Evolutionary conservation across 2,888 invertebrate species (phyloP).

Genomic region (Anodontia alba): DNA sequence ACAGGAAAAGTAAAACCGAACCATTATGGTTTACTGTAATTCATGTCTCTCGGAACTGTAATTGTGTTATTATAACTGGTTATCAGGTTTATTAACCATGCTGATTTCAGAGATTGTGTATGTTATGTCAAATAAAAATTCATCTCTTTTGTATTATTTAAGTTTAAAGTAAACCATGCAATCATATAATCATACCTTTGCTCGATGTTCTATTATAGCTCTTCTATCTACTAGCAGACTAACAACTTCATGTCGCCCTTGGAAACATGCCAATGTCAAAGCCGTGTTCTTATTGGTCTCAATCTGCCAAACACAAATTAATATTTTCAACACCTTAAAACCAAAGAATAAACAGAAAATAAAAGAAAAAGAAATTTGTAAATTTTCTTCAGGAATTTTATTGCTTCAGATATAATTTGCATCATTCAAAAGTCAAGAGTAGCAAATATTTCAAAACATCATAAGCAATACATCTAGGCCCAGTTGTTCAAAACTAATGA

Average conservation of each 20-base stretch:
- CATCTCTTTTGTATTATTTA: too few species aligned
- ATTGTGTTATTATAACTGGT: too few species aligned
- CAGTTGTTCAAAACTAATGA: too few species aligned
- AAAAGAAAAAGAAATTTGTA: too few species aligned
- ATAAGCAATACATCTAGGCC: background rate
- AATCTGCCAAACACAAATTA: constrained; percentile 87
- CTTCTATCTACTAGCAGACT: constrained; percentile 97
- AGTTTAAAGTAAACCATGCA: too few species aligned
- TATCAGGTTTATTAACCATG: too few species aligned
- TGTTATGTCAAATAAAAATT: too few species aligned
- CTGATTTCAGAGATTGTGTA: too few species aligned
- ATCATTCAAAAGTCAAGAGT: background rate
- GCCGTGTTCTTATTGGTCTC: constrained; percentile 99
- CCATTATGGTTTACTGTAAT: too few species aligned
- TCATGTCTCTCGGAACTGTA: too few species aligned
- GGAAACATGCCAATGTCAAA: constrained; percentile 98
- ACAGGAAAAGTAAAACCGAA: too few species aligned
- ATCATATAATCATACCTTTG: constrained; percentile 90
- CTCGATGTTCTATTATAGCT: constrained; percentile 99
- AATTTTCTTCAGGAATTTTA: background rate
- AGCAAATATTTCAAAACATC: background rate
- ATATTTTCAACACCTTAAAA: background rate
- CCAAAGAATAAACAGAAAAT: too few species aligned
- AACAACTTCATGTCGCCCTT: constrained; percentile 99
- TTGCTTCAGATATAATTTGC: background rate